Percentiles rank a stretch among this genome's conserved stretches.
These are phyloP conservation scores for Pituophis catenifer DNA, from an alignment of 2,113 vertebrate species.

Conservation along the genomic window DNA sequence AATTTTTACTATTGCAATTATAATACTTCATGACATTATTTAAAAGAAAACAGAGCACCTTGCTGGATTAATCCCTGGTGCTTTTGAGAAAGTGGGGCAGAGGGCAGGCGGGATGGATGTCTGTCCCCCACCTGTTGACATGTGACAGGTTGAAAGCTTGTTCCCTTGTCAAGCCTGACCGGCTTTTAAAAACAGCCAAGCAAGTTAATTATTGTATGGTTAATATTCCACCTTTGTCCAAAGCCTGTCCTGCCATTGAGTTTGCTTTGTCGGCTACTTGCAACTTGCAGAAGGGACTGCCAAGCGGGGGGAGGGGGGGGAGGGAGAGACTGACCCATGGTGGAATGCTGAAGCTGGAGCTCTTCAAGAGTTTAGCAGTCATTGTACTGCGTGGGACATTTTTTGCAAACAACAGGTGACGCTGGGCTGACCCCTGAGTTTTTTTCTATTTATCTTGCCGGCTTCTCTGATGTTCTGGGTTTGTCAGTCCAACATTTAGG, in stretches of 20 bases:
- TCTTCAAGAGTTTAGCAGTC: neutral
- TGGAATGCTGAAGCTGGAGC: neutral
- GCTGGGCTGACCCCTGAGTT: neutral
- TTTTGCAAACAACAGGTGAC: neutral
- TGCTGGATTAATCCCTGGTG: neutral
- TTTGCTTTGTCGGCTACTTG: neutral
- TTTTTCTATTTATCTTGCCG: neutral
- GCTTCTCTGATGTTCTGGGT: neutral
- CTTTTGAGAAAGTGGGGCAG: neutral
- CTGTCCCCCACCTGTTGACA: neutral
- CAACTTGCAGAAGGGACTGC: neutral
- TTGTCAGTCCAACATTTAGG: neutral
- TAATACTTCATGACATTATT: neutral
- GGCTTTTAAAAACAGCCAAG: neutral
- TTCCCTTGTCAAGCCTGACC: neutral
- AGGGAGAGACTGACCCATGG: neutral
- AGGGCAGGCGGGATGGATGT: neutral
- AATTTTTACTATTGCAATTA: neutral
- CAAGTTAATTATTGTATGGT: neutral
- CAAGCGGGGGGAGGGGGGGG: accelerated
- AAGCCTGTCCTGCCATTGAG: neutral
- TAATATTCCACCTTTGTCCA: conserved; percentile 22
- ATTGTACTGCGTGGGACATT: neutral
- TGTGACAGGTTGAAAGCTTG: neutral
- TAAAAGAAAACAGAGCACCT: neutral